A percentile compares a stretch with the other conserved stretches of the same genome.
Conservation (phyloP, 2,797 vertebrate genomes). For the Dryobates pubescens region DNA sequence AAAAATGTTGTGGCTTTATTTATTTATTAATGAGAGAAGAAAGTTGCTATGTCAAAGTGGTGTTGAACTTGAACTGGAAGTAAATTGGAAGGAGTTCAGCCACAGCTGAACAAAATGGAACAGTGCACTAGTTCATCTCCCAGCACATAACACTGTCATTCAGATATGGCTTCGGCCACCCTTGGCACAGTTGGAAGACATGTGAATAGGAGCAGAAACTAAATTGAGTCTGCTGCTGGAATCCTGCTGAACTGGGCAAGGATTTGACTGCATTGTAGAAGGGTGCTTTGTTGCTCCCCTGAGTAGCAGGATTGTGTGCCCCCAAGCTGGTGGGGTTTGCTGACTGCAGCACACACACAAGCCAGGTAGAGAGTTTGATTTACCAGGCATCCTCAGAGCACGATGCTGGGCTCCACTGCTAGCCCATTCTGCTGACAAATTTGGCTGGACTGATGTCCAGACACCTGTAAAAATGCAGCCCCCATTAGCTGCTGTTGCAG, state of each 20-base stretch:
- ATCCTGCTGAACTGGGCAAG: background rate
- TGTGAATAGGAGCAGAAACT: conserved; percentile 6
- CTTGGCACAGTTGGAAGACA: conserved; percentile 51
- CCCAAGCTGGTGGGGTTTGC: background rate
- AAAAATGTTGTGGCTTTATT: background rate
- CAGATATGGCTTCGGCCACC: conserved; percentile 22
- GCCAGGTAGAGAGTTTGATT: background rate
- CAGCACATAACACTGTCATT: conserved; percentile 42
- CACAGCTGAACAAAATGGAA: conserved; percentile 58
- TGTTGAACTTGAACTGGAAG: conserved; percentile 33
- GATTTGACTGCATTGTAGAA: background rate
- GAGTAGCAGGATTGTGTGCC: background rate
- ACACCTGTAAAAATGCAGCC: background rate
- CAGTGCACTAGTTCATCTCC: conserved; percentile 50
- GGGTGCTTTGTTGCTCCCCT: background rate
- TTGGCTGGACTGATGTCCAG: background rate
- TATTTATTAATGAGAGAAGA: conserved; percentile 24
- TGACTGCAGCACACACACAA: background rate
- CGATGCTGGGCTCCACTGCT: background rate
- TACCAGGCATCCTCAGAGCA: background rate
- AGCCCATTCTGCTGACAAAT: background rate
- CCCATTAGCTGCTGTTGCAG: background rate
- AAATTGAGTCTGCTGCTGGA: background rate
- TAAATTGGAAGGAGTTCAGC: conserved; percentile 49
- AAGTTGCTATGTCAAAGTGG: conserved; percentile 22